A percentile compares a stretch with the other conserved stretches of the same genome.
These are phyloP conservation scores for Scatophagus argus DNA, from an alignment of 2,113 vertebrate species.

Conservation along the genomic window DNA sequence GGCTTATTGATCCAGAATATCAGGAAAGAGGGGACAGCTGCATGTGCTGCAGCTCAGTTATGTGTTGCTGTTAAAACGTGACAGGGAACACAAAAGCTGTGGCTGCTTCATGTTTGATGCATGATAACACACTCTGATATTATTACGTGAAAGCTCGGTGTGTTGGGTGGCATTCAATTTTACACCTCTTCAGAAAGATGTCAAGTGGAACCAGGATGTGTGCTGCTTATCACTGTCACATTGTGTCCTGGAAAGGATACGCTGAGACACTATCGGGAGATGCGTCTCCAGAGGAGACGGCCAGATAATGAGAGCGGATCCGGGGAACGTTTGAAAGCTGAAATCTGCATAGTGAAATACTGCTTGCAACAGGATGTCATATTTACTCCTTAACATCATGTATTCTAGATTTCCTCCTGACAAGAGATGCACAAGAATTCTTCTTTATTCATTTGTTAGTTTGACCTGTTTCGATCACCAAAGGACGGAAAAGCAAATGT, in stretches of 20 bases:
- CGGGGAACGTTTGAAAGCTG: slow-evolving; percentile 26
- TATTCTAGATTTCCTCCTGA: neutral
- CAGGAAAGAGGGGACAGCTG: slow-evolving; percentile 39
- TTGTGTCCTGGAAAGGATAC: slow-evolving; percentile 24
- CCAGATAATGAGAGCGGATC: slow-evolving; percentile 27
- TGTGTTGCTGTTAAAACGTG: slow-evolving; percentile 13
- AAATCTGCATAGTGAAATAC: slow-evolving; percentile 15
- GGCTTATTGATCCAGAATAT: slow-evolving; percentile 70
- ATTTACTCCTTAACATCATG: neutral
- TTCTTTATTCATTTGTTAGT: no score
- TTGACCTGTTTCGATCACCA: no score
- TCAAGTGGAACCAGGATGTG: slow-evolving; percentile 44
- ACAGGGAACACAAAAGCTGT: slow-evolving; percentile 4
- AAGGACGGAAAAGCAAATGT: no score
- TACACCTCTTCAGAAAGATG: slow-evolving; percentile 59
- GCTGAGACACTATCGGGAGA: slow-evolving; percentile 3
- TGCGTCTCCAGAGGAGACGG: neutral
- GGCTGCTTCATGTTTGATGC: slow-evolving; percentile 25
- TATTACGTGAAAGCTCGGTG: neutral
- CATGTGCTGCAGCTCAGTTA: neutral
- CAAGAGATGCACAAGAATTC: no score
- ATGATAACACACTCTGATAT: slow-evolving; percentile 43
- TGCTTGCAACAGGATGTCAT: neutral
- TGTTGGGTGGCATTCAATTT: slow-evolving; percentile 47
- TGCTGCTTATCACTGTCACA: slow-evolving; percentile 39